A percentile compares a stretch with the other conserved stretches of the same genome.
These are phyloP conservation scores for Phoenicopterus ruber DNA, from an alignment of 2,113 vertebrate genomes.

Conservation along the genomic window DNA sequence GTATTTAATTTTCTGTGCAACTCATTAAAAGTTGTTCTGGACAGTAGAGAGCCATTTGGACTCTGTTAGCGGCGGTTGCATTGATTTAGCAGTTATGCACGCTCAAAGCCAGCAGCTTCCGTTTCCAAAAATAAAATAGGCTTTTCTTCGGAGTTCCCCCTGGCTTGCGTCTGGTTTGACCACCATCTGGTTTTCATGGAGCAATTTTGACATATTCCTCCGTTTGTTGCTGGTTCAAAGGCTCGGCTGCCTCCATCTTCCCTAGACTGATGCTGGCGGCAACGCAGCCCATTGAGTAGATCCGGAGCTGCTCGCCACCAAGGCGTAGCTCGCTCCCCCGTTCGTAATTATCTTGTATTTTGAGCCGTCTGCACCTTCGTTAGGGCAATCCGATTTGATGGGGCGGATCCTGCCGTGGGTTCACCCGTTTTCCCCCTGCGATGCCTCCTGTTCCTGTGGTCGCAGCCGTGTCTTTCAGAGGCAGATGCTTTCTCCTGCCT, in stretches of 20 bases:
- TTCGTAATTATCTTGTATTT: not conserved
- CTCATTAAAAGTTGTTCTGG: not conserved
- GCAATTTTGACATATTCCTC: not conserved
- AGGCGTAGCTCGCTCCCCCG: accelerated
- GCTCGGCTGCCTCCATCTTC: not conserved
- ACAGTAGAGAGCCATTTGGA: not conserved
- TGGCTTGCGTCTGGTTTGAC: not conserved
- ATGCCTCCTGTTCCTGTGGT: not conserved
- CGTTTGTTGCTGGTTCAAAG: not conserved
- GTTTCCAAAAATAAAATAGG: not conserved
- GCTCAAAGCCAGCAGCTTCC: not conserved
- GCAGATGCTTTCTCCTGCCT: not conserved
- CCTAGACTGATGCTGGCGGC: not conserved
- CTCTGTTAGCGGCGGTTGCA: not conserved
- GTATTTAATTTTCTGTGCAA: not conserved
- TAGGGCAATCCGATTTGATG: not conserved
- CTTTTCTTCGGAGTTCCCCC: not conserved
- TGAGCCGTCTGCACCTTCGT: not conserved
- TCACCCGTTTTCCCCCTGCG: not conserved
- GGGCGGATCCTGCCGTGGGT: not conserved
- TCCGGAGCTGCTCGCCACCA: not conserved
- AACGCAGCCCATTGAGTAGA: accelerated
- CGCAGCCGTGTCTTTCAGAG: not conserved
- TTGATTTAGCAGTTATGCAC: not conserved
- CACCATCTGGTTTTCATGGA: constrained; percentile 20